These are phyloP conservation scores for Enteromius argenteus DNA, from an alignment of 2,797 vertebrate genomes.

Conservation along the genomic window DNA sequence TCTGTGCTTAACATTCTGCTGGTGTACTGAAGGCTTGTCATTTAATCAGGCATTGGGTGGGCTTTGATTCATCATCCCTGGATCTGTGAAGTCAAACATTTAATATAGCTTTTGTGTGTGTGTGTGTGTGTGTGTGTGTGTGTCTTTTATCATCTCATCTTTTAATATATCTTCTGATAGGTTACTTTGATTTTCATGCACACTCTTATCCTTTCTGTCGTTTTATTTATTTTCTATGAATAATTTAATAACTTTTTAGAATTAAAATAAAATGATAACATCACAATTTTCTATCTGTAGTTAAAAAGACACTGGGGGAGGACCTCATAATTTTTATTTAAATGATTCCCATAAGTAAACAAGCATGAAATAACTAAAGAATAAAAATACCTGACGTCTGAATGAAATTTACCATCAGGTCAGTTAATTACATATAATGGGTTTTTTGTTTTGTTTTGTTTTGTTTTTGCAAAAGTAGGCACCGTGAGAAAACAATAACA, in stretches of 20 bases:
- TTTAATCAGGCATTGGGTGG: conserved; percentile 40
- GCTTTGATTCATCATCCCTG: conserved; percentile 66
- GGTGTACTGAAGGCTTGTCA: conserved; percentile 53
- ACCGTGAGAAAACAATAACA: conserved; percentile 21
- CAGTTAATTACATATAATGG: not conserved
- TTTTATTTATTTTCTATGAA: conserved; percentile 5
- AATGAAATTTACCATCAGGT: not conserved
- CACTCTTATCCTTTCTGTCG: not conserved
- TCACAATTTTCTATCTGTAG: not conserved
- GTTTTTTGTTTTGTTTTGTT: not conserved
- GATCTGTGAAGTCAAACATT: conserved; percentile 31
- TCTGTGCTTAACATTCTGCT: conserved; percentile 53
- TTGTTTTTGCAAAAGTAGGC: not conserved
- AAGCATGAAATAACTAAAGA: not conserved
- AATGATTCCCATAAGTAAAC: not conserved
- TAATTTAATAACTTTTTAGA: not conserved
- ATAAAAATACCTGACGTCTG: not conserved
- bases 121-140: not conserved
- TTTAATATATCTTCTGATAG: conserved; percentile 18
- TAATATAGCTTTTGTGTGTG: not conserved
- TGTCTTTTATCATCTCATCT: conserved; percentile 17
- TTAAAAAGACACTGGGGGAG: not conserved
- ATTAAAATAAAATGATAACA: not conserved
- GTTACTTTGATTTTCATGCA: conserved; percentile 1
- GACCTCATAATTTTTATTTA: not conserved